Conservation (phyloP, 1,140 invertebrate genomes). For the Phocides pigmalion region DNA sequence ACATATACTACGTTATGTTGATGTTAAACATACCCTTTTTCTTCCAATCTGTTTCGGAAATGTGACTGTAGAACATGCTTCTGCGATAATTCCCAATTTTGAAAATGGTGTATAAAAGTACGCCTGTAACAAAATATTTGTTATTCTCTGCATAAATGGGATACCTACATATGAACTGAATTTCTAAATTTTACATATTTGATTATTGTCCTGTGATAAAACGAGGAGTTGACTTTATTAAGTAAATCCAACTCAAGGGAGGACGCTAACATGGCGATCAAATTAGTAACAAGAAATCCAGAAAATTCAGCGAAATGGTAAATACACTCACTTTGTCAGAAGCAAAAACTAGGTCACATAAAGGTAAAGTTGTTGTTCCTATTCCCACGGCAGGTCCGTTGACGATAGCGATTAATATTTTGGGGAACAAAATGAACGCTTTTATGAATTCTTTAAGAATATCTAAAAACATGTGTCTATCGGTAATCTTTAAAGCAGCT, state of each 20-base stretch:
- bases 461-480: slow-evolving; percentile 41
- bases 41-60: slow-evolving; percentile 93
- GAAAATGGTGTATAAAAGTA: slow-evolving; percentile 95
- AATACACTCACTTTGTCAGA: slow-evolving; percentile 78
- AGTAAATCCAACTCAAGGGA: no score
- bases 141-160: no score
- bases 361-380: slow-evolving; percentile 90
- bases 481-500: slow-evolving; percentile 33
- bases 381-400: slow-evolving; percentile 98
- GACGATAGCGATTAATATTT: slow-evolving; percentile 93
- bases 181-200: no score
- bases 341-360: slow-evolving; percentile 96
- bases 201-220: no score
- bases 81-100: slow-evolving; percentile 90
- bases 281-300: not conserved
- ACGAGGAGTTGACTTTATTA: no score
- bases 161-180: no score
- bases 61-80: slow-evolving; percentile 93
- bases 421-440: slow-evolving; percentile 94
- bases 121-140: slow-evolving; percentile 85
- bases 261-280: not conserved
- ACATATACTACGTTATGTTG: no score
- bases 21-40: slow-evolving; percentile 86
- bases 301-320: not conserved
- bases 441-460: slow-evolving; percentile 88